Conservation (phyloP, 2,888 invertebrate genomes). For the Linnaemya vulpina region DNA sequence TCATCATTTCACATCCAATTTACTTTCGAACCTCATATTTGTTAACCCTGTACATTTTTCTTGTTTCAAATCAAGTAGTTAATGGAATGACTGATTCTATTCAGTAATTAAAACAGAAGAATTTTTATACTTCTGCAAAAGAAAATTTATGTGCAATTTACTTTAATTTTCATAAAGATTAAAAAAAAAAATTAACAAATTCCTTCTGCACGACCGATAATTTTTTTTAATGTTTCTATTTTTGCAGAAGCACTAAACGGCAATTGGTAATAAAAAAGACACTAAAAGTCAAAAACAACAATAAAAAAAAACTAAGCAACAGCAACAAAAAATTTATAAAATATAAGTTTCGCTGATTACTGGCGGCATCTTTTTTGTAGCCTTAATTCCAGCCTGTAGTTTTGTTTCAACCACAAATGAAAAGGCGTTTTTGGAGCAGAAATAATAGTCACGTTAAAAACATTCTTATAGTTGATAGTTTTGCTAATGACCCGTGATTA, state of each 20-base stretch:
- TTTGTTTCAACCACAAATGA: not conserved
- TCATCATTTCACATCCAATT: too few relatives aligned
- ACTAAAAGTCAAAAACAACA: not conserved
- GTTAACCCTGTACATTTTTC: too few relatives aligned
- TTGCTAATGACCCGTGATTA: conserved; percentile 50
- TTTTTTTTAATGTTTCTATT: conserved; percentile 16
- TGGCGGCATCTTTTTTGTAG: conserved; percentile 41
- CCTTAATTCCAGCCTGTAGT: not conserved
- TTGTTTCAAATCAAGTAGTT: too few relatives aligned
- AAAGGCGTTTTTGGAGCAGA: conserved; percentile 13
- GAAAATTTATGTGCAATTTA: not conserved
- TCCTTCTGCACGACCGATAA: not conserved
- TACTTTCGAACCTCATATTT: too few relatives aligned
- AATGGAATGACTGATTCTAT: too few relatives aligned
- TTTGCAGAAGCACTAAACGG: conserved; percentile 28
- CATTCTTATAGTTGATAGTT: conserved; percentile 59
- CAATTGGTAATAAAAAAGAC: conserved; percentile 19
- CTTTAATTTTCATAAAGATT: too few relatives aligned
- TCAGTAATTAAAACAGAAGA: too few relatives aligned
- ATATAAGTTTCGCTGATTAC: conserved; percentile 54
- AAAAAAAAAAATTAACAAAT: too few relatives aligned
- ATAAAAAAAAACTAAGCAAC: not conserved
- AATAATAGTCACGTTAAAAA: conserved; percentile 50
- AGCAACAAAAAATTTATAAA: not conserved
- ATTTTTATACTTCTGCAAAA: too few relatives aligned